Evolutionary conservation across 2,797 vertebrate genomes (phyloP).

Genomic region (Cuniculus paca): DNA sequence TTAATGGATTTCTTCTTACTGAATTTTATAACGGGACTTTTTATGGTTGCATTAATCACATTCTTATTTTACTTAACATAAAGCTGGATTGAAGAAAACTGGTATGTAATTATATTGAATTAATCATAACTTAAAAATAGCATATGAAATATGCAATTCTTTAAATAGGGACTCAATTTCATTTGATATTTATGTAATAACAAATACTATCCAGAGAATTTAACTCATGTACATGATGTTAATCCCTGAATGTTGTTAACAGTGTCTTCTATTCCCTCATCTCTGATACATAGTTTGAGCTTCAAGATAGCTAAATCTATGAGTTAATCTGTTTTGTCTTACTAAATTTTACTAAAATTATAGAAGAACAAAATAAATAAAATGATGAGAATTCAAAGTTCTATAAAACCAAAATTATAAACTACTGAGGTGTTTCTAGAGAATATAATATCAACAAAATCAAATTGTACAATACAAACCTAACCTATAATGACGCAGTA

Average conservation of each 20-base stretch:
- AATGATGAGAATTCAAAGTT: background rate
- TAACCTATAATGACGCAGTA: background rate
- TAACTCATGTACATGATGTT: background rate
- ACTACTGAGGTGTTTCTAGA: background rate
- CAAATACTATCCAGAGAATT: conserved; percentile 26
- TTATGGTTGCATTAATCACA: conserved; percentile 19
- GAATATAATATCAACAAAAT: background rate
- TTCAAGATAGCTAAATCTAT: background rate
- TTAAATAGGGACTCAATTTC: conserved; percentile 14
- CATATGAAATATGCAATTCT: conserved; percentile 5
- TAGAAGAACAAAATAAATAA: background rate
- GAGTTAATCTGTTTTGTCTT: background rate
- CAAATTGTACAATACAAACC: background rate
- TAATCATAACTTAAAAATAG: conserved; percentile 64
- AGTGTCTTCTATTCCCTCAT: background rate
- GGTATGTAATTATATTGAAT: conserved; percentile 51
- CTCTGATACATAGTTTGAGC: background rate
- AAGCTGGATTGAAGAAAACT: conserved; percentile 54
- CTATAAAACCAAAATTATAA: background rate
- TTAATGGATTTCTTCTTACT: conserved; percentile 30
- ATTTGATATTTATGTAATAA: conserved; percentile 31
- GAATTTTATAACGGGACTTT: conserved; percentile 60
- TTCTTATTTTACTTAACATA: conserved; percentile 43
- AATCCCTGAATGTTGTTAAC: background rate
- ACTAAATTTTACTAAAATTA: background rate